Conservation (phyloP, 2,113 vertebrate genomes). For the Melanocharis versteri region DNA sequence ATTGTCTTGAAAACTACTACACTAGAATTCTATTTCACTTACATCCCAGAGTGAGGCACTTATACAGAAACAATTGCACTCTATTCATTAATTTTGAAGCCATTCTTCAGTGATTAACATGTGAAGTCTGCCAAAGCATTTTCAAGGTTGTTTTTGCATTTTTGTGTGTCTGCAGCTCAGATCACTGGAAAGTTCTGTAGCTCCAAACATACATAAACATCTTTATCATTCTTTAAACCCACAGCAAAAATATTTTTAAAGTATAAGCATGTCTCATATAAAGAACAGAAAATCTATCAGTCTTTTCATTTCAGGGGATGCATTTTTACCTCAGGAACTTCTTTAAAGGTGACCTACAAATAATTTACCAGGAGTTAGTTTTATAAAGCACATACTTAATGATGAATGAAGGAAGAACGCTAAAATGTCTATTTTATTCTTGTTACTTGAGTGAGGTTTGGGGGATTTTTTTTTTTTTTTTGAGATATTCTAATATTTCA, state of each 20-base stretch:
- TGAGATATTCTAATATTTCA: background rate
- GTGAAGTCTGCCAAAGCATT: slow-evolving; percentile 49
- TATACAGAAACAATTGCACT: slow-evolving; percentile 55
- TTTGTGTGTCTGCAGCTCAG: slow-evolving; percentile 27
- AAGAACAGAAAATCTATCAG: background rate
- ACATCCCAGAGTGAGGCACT: background rate
- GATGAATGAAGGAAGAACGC: background rate
- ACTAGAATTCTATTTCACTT: slow-evolving; percentile 15
- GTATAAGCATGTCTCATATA: background rate
- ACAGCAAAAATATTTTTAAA: slow-evolving; percentile 7
- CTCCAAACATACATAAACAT: background rate
- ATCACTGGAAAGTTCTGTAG: background rate
- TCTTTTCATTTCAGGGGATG: background rate
- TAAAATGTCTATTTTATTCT: background rate
- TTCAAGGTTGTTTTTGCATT: slow-evolving; percentile 45
- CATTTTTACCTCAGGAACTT: background rate
- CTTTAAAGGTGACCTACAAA: slow-evolving; percentile 18
- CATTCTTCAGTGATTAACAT: slow-evolving; percentile 52
- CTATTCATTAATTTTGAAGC: slow-evolving; percentile 62
- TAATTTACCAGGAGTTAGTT: background rate
- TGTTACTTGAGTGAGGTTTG: background rate
- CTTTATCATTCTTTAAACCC: slow-evolving; percentile 15
- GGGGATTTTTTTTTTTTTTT: background rate
- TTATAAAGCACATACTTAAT: background rate
- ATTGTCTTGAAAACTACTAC: background rate